phyloP scores from a whole-genome alignment of 2,888 invertebrate genomes.

The Clivina fossor region DNA sequence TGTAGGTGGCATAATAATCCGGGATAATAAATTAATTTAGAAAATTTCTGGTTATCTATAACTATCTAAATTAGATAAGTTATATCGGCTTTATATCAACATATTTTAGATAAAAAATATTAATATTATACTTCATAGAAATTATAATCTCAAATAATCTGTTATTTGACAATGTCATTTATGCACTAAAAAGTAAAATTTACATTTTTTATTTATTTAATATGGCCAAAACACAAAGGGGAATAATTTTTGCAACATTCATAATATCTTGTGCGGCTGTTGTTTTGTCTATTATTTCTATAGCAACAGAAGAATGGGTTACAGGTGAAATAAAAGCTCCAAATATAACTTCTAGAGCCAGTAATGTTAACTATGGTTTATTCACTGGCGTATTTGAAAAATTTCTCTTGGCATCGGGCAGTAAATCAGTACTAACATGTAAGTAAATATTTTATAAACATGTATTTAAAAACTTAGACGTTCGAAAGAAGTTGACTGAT shows the following conservation, averaged over 20 bases:
- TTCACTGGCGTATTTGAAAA: conserved; percentile 45
- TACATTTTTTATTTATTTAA: conserved; percentile 20
- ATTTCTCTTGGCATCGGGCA: too few species aligned
- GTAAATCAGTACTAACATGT: too few species aligned
- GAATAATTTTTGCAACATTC: conserved; percentile 45
- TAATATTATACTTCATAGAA: background rate
- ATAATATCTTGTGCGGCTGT: conserved; percentile 46
- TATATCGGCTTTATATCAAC: background rate
- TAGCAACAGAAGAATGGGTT: conserved; percentile 49
- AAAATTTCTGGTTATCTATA: too few species aligned
- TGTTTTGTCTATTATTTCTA: conserved; percentile 45
- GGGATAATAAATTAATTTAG: too few species aligned
- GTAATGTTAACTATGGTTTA: conserved; percentile 41
- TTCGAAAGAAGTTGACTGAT: too few species aligned
- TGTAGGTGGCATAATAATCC: too few species aligned
- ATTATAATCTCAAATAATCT: background rate
- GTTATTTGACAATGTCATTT: too few species aligned
- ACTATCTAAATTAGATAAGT: too few species aligned
- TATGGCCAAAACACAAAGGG: conserved; percentile 48
- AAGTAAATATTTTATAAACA: too few species aligned
- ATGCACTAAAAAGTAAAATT: too few species aligned
- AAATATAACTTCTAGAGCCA: background rate
- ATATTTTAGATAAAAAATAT: background rate
- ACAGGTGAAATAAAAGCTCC: conserved; percentile 2
- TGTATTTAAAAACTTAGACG: too few species aligned